Evolutionary conservation across 2,888 invertebrate genomes (phyloP), one percentile per base, ranked within the genome.

Genomic region (Pollenia labialis): DNA sequence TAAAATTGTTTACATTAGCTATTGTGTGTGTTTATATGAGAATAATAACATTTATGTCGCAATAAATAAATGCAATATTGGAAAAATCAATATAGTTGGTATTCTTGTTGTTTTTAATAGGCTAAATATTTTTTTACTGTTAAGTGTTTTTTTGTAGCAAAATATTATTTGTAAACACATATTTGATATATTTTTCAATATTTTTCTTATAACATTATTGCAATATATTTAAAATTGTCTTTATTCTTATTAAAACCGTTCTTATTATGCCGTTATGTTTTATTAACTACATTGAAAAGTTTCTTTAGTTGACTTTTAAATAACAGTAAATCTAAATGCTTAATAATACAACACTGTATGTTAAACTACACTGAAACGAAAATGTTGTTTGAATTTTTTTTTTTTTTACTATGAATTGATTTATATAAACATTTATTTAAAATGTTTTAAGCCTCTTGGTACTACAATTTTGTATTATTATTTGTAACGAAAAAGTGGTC

Each of bases 11-110:
- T 32, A 18, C 44, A 71, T 42, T 56, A 44, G 54, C 56, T 44
- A 16, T 1, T 32, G 0, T 44, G 1, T 18, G 4, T 52, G 14
- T 54, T 10, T n/a, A n/a, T 50, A 54, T 69, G n/a, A 10, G 4
- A 16, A 16, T 16, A 32, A 32, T 10, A 12, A 42, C 16, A 32
- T 66, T 66, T 46, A 18, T 8, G 4, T 52, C 42, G 16, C 0
- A 18, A 16, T 46, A 9, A 16, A 50, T 56, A 81, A 81, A 75
- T 81, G 81, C 68, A 50, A 44, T 68, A 42, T 74, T 4, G 81
- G 32, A 68, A 81, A 81, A 81, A 81, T 81, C 81, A 60, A 81
- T 81, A 81, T 58, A 50, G 8, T 6, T 16, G 16, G 32, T 48
- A 18, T 4, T 16, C 23, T 40, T 64, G n/a, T 18, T 46, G 8